phyloP scores from a whole-genome alignment of 2,888 invertebrate genomes.

The Euplagia quadripunctaria region DNA sequence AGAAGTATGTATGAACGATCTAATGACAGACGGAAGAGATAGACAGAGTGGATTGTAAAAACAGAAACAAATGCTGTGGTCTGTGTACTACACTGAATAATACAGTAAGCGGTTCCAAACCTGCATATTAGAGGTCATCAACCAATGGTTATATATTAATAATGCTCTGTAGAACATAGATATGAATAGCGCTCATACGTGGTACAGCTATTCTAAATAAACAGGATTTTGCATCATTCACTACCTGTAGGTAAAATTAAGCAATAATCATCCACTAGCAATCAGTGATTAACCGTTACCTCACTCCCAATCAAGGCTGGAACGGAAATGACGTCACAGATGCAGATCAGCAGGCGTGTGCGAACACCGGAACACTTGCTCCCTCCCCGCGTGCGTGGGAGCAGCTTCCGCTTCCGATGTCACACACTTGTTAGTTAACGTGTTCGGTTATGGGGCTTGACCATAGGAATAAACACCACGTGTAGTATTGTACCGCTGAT shows the following conservation, averaged over 20 bases:
- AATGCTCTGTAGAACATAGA: too few species aligned
- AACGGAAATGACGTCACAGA: constrained; percentile 72
- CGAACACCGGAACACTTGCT: constrained; percentile 60
- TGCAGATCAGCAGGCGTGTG: constrained; percentile 65
- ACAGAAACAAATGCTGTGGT: too few species aligned
- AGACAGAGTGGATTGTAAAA: too few species aligned
- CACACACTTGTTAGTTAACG: constrained; percentile 63
- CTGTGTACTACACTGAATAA: too few species aligned
- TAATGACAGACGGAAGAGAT: too few species aligned
- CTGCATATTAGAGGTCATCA: not conserved
- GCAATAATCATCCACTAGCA: constrained; percentile 38
- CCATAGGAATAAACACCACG: constrained; percentile 9
- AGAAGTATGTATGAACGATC: too few species aligned
- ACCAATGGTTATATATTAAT: too few species aligned
- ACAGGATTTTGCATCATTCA: not conserved
- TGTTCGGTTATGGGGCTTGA: constrained; percentile 29
- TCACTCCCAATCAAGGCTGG: constrained; percentile 55
- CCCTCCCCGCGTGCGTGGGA: constrained; percentile 62
- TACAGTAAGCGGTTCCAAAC: too few species aligned
- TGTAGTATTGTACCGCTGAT: not conserved
- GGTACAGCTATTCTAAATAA: not conserved
- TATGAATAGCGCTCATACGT: too few species aligned
- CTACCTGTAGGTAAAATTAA: not conserved
- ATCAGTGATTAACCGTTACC: constrained; percentile 64
- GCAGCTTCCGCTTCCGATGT: constrained; percentile 84